phyloP scores from a whole-genome alignment of 2,113 vertebrate genomes.

The Turdus rufiventris region DNA sequence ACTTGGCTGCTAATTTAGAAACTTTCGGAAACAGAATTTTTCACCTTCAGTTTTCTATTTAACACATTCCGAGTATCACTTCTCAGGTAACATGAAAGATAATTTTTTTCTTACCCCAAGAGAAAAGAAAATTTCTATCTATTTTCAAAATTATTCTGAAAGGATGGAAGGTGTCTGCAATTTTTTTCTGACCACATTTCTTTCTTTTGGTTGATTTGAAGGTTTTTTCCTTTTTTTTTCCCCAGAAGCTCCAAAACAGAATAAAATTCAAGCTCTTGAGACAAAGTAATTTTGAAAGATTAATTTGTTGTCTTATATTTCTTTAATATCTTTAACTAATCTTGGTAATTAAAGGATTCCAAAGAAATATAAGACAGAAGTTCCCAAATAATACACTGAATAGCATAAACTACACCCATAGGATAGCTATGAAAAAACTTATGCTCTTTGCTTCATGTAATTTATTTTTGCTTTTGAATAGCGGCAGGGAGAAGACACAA shows the following conservation, averaged over 20 bases:
- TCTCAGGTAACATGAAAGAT: background rate
- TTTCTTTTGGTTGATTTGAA: background rate
- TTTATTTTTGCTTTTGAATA: background rate
- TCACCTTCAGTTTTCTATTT: background rate
- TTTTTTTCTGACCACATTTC: background rate
- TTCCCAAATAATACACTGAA: background rate
- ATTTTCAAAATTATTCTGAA: background rate
- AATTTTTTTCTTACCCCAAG: background rate
- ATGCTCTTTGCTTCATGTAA: background rate
- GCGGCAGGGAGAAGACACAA: background rate
- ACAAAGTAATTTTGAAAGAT: background rate
- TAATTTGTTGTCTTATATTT: background rate
- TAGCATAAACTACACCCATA: background rate
- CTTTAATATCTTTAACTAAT: background rate
- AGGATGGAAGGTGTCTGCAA: background rate
- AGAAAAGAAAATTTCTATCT: background rate
- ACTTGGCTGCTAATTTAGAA: background rate
- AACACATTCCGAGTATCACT: background rate
- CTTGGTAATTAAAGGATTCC: background rate
- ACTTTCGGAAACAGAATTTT: background rate
- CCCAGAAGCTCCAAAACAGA: background rate
- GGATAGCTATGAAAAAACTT: background rate
- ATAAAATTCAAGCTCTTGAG: background rate
- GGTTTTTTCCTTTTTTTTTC: accelerated
- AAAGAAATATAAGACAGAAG: background rate